phyloP scores from a whole-genome alignment of 2,113 vertebrate genomes.

The Psammodynastes pulverulentus region DNA sequence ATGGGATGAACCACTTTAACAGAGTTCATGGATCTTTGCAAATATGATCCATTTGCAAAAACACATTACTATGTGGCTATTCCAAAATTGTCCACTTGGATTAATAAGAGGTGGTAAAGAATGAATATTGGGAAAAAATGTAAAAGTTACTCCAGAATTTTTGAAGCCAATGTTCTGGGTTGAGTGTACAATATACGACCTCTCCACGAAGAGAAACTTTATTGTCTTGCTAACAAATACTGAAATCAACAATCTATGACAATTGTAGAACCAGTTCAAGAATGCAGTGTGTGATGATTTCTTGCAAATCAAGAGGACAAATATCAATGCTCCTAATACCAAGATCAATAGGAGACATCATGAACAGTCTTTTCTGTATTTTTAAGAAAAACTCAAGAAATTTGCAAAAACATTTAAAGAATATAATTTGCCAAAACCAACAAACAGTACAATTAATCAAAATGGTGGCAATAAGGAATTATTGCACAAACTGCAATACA shows the following conservation, averaged over 20 bases:
- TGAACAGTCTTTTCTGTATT: neutral
- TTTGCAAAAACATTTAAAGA: neutral
- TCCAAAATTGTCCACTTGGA: too few relatives aligned
- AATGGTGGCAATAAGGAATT: neutral
- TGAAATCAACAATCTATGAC: neutral
- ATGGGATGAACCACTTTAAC: neutral
- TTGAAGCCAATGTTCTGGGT: neutral
- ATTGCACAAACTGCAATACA: neutral
- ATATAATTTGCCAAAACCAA: neutral
- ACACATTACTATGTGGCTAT: too few relatives aligned
- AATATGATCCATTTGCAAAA: neutral
- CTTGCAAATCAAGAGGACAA: neutral
- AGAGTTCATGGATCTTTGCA: neutral
- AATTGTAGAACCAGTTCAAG: neutral
- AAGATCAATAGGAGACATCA: neutral
- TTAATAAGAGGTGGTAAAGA: neutral
- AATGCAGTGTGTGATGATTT: neutral
- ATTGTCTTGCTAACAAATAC: neutral
- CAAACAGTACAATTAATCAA: neutral
- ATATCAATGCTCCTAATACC: neutral
- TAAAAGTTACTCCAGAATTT: neutral
- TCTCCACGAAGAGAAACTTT: neutral
- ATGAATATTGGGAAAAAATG: neutral
- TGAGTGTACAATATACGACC: neutral
- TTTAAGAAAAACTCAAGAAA: neutral